Base-by-base conservation (phyloP, 2,888 invertebrate species). In the Scaptomyza flava region DNA sequence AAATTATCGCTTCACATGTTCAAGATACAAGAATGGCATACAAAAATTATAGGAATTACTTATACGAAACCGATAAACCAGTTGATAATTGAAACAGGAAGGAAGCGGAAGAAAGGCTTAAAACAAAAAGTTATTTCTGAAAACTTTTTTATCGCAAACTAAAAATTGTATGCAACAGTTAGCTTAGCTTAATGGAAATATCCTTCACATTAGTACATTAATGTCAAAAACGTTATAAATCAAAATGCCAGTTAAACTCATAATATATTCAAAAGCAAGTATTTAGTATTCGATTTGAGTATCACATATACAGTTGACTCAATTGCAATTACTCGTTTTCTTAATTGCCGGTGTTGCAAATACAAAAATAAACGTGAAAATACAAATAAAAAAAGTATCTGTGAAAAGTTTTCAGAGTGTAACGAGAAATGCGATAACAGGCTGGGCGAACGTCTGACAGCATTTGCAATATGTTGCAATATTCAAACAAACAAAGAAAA, bases 341-440 rank as follows among this genome's bases (percentile, higher is more conserved):
- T 75, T 82, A 72, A 82, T 83, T 83, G 81, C 69, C 78, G 58
- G 56, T 79, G 78, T 50, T 42, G 81, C 63, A 83, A 79, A 78
- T 61, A 76, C 14, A 38, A 14, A 51, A 68, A 53, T 17, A 17
- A 58, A 70, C 61, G 43, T 51, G n/a, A 14, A 34, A 34, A 50
- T 42, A 43, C 0, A 27, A 27, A 27, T 6, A 50, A 48, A 43
- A 43, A 57, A 67, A 68, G 14, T 38, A 38, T 46, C 68, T 68
- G 65, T 68, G 65, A 65, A 83, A 79, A 82, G 58, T 84, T 72
- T 83, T 81, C 57, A 84, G 80, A 84, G 81, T 83, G 80, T 82
- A 84, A 81, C 82, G 74, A 57, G 62, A 80, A 80, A 72, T 77
- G 72, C 77, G 80, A 68, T 79, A 82, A 81, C 79, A 81, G 76